phyloP scores from a whole-genome alignment of 2,797 vertebrate species.

The Leptoclinus maculatus region DNA sequence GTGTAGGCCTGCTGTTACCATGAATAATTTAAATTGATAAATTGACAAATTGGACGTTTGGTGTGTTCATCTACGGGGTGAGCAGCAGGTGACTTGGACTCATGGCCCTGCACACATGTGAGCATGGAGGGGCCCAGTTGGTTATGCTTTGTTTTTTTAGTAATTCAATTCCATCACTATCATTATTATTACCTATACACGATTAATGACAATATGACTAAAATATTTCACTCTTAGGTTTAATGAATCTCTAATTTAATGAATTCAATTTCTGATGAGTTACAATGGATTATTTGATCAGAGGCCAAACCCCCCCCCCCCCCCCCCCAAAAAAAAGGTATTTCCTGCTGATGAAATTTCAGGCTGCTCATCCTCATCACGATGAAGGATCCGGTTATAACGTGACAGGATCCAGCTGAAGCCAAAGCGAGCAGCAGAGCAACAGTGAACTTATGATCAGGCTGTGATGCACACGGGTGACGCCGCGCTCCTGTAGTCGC shows the following conservation, averaged over 20 bases:
- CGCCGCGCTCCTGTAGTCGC: constrained; percentile 80
- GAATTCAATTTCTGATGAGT: not conserved
- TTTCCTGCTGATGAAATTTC: constrained; percentile 29
- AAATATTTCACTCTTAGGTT: not conserved
- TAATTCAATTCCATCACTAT: not conserved
- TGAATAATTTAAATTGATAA: not conserved
- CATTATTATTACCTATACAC: not conserved
- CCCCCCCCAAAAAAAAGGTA: not conserved
- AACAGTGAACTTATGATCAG: constrained; percentile 72
- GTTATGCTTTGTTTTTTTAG: not conserved
- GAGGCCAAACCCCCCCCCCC: not conserved
- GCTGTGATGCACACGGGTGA: constrained; percentile 83
- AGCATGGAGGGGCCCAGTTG: not conserved
- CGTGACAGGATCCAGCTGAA: constrained; percentile 64
- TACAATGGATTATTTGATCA: not conserved
- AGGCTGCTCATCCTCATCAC: constrained; percentile 44
- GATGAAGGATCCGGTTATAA: constrained; percentile 61
- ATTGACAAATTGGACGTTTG: not conserved
- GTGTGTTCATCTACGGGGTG: too few species aligned
- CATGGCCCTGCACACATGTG: not conserved
- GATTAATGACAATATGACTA: not conserved
- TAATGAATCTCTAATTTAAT: not conserved
- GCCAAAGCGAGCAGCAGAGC: constrained; percentile 59
- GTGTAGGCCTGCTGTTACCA: not conserved
- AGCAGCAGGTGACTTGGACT: not conserved